Conservation (phyloP, 2,113 vertebrate genomes). For the Chiloscyllium plagiosum region DNA sequence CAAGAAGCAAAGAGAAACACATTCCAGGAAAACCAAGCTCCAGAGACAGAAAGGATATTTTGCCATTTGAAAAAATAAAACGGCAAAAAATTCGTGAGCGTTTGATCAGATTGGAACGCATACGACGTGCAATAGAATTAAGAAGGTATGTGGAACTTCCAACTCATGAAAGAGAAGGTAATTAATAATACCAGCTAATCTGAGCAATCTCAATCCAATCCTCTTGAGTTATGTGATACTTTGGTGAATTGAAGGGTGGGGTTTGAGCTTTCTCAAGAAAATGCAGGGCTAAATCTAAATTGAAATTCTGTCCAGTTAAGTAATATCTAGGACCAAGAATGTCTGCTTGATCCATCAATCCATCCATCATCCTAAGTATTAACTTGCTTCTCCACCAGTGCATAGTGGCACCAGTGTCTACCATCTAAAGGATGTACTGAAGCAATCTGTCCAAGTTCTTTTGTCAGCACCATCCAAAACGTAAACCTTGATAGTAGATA, state of each 20-base stretch:
- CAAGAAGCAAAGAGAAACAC: constrained; percentile 70
- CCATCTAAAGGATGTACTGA: not conserved
- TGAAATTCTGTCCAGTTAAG: not conserved
- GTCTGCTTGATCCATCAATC: not conserved
- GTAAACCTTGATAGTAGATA: not conserved
- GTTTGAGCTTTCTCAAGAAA: not conserved
- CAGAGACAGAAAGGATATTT: constrained; percentile 70
- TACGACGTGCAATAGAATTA: constrained; percentile 77
- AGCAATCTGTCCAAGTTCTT: not conserved
- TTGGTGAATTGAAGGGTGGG: not conserved
- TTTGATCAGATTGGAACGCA: constrained; percentile 77
- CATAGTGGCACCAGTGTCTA: not conserved
- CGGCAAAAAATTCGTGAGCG: constrained; percentile 83
- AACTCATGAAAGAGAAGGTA: not conserved
- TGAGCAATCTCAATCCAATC: not conserved
- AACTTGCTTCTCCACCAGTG: not conserved
- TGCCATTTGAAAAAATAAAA: constrained; percentile 97
- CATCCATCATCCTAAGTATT: not conserved
- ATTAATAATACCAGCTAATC: not conserved
- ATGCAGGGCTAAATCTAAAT: not conserved
- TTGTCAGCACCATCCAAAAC: not conserved
- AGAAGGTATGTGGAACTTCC: constrained; percentile 65
- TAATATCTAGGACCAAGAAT: no score
- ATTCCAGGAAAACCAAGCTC: constrained; percentile 68
- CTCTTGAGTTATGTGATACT: not conserved